Conservation (phyloP, 2,888 invertebrate genomes). For the Rutpela maculata region DNA sequence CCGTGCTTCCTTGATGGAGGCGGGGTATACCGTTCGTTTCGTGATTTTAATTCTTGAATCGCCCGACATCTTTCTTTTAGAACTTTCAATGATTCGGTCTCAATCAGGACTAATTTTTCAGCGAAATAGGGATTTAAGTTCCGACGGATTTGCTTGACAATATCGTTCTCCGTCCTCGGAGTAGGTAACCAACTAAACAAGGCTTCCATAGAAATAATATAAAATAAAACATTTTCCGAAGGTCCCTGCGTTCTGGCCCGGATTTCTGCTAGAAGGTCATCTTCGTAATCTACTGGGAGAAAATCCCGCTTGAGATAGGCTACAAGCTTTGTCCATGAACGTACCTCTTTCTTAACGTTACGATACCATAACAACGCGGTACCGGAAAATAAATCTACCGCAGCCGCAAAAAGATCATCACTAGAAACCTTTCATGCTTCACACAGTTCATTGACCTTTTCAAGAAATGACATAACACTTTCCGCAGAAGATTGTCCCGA, state of each 20-base stretch:
- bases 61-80: slow-evolving; percentile 3
- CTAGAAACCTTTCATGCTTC: neutral
- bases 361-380: no score
- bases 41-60: neutral
- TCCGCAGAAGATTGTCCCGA: no score
- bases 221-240: no score
- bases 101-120: no score
- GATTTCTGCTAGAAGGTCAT: neutral
- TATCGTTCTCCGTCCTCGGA: no score
- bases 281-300: slow-evolving; percentile 1
- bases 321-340: neutral
- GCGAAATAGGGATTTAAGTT: no score
- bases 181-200: no score
- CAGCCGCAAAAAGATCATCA: neutral
- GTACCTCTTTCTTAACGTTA: neutral
- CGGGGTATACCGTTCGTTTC: neutral
- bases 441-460: no score
- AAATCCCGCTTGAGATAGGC: neutral
- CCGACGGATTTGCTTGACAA: neutral
- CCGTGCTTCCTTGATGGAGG: neutral
- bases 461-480: no score
- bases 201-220: no score
- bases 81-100: no score
- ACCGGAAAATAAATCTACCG: no score
- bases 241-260: neutral